Evolutionary conservation across 2,113 vertebrate species (phyloP).

Genomic region (Clarias macrocephalus): DNA sequence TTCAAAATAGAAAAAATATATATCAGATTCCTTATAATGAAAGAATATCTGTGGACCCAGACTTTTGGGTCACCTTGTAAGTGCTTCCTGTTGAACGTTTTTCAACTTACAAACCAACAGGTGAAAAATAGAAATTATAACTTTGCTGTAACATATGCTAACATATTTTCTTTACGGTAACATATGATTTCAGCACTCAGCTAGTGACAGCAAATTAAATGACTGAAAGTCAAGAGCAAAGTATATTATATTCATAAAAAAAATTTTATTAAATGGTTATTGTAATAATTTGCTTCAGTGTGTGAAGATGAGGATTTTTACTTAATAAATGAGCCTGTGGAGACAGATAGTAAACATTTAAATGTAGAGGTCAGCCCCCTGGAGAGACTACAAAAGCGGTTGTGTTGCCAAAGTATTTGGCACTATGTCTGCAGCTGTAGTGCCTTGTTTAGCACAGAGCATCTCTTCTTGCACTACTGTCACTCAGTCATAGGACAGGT

Average conservation of each 20-base stretch:
- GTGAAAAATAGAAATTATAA: neutral
- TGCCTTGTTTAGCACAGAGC: constrained; percentile 30
- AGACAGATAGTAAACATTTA: neutral
- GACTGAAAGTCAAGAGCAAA: neutral
- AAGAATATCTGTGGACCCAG: too few relatives aligned
- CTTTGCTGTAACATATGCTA: neutral
- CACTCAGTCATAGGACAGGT: constrained; percentile 66
- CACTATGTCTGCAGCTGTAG: neutral
- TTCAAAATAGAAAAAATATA: too few relatives aligned
- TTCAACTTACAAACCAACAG: neutral
- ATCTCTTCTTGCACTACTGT: constrained; percentile 54
- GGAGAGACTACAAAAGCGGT: neutral
- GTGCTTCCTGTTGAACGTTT: neutral
- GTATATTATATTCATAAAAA: neutral
- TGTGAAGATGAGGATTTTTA: neutral
- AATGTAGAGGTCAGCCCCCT: neutral
- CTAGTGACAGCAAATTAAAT: neutral
- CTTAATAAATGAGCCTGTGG: neutral
- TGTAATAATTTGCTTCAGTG: neutral
- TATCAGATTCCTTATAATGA: too few relatives aligned
- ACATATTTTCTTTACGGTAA: too few relatives aligned
- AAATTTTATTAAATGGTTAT: neutral
- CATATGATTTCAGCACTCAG: neutral
- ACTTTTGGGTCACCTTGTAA: neutral
- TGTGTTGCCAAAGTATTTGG: neutral